Conservation (phyloP, 2,113 vertebrate species). For the Sinocyclocheilus maitianheensis region DNA sequence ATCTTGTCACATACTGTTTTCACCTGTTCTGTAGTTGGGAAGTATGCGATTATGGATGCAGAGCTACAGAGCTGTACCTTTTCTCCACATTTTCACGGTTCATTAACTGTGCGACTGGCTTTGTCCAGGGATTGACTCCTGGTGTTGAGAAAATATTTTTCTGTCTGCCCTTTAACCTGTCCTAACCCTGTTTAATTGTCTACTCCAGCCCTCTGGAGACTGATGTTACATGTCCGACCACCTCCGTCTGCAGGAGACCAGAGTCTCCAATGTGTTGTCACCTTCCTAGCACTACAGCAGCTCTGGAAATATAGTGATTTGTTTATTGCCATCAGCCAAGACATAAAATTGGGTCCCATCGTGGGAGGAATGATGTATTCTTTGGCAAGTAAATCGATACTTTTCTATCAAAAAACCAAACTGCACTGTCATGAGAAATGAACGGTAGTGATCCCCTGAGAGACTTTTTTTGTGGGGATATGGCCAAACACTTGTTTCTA, state of each 20-base stretch:
- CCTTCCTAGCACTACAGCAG: background rate
- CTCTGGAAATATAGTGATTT: conserved; percentile 58
- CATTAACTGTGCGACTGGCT: background rate
- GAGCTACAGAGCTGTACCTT: background rate
- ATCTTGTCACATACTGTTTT: background rate
- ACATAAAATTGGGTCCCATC: conserved; percentile 48
- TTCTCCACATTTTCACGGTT: conserved; percentile 6
- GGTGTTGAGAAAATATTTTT: background rate
- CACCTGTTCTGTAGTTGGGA: background rate
- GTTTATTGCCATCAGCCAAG: conserved; percentile 57
- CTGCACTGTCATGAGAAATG: conserved; percentile 63
- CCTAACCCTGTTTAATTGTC: conserved; percentile 6
- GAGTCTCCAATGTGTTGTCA: conserved; percentile 37
- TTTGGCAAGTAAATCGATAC: conserved; percentile 58
- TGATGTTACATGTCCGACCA: background rate
- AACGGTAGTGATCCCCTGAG: conserved; percentile 45
- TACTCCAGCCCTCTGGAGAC: conserved; percentile 25
- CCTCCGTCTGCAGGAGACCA: background rate
- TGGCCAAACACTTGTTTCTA: conserved; percentile 45
- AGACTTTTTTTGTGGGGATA: conserved; percentile 43
- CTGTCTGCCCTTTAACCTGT: conserved; percentile 9
- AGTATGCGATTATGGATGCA: background rate
- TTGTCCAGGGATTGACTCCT: background rate
- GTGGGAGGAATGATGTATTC: conserved; percentile 57
- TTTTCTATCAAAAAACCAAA: conserved; percentile 64